A percentile compares a stretch with the other conserved stretches of the same genome.
phyloP scores from a whole-genome alignment of 2,797 vertebrate species.

The Emydoidea blandingii region DNA sequence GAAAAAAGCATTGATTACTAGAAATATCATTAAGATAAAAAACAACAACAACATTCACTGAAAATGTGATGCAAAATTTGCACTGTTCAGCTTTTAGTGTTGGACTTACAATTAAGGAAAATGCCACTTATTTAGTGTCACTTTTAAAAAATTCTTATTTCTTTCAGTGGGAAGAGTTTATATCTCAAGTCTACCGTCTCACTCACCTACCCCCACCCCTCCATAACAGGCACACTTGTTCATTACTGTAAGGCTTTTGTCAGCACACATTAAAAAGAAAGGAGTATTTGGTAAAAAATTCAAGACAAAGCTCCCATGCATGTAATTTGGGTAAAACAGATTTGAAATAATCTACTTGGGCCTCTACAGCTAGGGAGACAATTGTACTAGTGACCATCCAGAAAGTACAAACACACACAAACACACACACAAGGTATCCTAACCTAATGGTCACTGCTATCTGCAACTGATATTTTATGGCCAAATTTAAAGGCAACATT shows the following conservation, averaged over 20 bases:
- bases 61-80: background rate
- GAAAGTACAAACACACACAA: background rate
- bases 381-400: background rate
- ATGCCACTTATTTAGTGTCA: background rate
- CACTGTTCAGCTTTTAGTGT: background rate
- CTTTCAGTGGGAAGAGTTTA: background rate
- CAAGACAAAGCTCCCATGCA: background rate
- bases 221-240: background rate
- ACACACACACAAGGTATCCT: too few relatives aligned
- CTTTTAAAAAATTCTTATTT: background rate
- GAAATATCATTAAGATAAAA: background rate
- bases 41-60: rapidly evolving
- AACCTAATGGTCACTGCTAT: background rate
- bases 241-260: background rate
- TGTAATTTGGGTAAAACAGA: background rate
- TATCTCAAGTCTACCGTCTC: background rate
- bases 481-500: background rate
- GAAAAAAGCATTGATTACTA: conserved; percentile 33
- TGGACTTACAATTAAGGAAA: background rate
- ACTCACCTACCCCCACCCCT: background rate
- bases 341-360: background rate
- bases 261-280: background rate
- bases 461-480: background rate
- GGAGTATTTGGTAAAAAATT: background rate
- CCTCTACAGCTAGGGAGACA: background rate